These are phyloP conservation scores for Oryzias javanicus DNA, from an alignment of 2,113 vertebrate species.

Conservation along the genomic window DNA sequence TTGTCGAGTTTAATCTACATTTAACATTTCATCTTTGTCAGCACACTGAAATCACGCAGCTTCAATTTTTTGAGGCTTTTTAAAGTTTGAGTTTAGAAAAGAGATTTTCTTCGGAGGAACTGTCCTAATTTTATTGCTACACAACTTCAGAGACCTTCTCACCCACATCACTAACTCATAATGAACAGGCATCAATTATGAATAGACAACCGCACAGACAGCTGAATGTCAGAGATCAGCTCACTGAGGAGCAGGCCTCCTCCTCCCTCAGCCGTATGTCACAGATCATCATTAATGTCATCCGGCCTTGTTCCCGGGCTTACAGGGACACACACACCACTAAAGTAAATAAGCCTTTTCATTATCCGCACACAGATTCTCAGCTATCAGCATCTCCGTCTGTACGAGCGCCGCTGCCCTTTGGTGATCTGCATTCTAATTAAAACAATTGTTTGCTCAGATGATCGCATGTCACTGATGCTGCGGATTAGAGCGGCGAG, in stretches of 20 bases:
- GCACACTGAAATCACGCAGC: too few relatives aligned
- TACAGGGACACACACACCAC: conserved; percentile 32
- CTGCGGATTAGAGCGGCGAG: conserved; percentile 20
- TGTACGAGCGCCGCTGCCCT: not conserved
- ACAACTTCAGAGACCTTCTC: too few relatives aligned
- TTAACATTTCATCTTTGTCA: too few relatives aligned
- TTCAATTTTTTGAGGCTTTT: too few relatives aligned
- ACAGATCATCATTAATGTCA: conserved; percentile 55
- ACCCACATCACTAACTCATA: not conserved
- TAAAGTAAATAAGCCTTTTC: conserved; percentile 61
- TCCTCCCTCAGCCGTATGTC: conserved; percentile 16
- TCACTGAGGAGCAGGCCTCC: conserved; percentile 19
- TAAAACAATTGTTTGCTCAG: conserved; percentile 49
- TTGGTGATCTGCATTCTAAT: conserved; percentile 43
- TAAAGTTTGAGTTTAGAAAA: too few relatives aligned
- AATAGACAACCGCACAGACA: not conserved
- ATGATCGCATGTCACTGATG: conserved; percentile 40
- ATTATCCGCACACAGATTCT: conserved; percentile 15
- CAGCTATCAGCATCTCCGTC: conserved; percentile 8
- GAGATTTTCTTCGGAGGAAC: too few relatives aligned
- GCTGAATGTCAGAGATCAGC: conserved; percentile 13
- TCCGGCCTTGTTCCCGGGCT: conserved; percentile 36
- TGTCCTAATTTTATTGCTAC: too few relatives aligned
- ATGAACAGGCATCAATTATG: not conserved
- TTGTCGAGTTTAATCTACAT: too few relatives aligned